Percentiles rank a stretch among this genome's conserved stretches.
These are phyloP conservation scores for Saccostrea cuccullata DNA, from an alignment of 1,140 invertebrate species.

Conservation along the genomic window DNA sequence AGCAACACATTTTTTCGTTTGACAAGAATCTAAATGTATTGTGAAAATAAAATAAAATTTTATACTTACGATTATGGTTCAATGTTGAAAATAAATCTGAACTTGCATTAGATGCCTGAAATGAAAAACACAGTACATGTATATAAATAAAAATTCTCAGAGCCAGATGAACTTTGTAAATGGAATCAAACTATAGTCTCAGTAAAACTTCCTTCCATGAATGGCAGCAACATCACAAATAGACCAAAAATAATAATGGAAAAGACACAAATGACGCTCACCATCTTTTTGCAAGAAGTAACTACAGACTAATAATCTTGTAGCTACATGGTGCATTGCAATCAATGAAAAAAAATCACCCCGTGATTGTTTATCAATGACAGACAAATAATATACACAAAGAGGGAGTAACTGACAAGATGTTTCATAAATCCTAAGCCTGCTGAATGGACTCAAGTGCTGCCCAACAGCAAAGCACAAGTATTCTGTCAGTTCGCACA, in stretches of 20 bases:
- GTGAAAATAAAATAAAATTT: too few species aligned
- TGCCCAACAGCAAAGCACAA: constrained; percentile 8
- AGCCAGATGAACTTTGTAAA: not conserved
- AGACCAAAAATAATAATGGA: not conserved
- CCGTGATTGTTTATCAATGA: constrained; percentile 21
- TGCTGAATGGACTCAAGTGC: constrained; percentile 27
- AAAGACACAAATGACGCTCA: constrained; percentile 5
- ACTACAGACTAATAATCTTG: constrained; percentile 28
- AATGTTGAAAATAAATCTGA: constrained; percentile 38
- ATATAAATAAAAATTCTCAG: not conserved
- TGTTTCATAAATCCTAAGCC: constrained; percentile 21
- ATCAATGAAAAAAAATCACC: constrained; percentile 22
- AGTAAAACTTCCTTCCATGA: not conserved
- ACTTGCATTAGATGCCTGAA: constrained; percentile 30
- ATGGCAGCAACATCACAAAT: not conserved
- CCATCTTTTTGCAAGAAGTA: not conserved
- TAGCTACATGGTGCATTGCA: constrained; percentile 4
- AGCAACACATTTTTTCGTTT: not conserved
- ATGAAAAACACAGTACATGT: not conserved
- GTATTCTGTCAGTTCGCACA: constrained; percentile 11
- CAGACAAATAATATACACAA: constrained; percentile 18
- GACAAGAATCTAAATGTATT: not conserved
- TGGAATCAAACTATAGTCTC: not conserved
- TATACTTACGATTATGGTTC: constrained; percentile 28
- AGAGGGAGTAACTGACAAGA: constrained; percentile 19